Evolutionary conservation across 2,113 vertebrate genomes (phyloP).

Genomic region (Morphnarchus princeps): DNA sequence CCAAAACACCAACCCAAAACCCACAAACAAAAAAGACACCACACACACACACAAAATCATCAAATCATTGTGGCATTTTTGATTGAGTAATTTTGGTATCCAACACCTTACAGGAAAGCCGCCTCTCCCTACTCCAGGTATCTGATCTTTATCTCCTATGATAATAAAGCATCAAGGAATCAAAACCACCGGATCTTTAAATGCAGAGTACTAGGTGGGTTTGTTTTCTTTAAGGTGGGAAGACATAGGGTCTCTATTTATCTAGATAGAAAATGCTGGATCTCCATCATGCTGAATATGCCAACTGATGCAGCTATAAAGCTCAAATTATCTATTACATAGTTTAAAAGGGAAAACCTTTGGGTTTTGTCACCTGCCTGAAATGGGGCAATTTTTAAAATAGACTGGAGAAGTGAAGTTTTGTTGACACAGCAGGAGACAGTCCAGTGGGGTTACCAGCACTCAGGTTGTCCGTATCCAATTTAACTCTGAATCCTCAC

Average conservation of each 20-base stretch:
- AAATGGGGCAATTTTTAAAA: not conserved
- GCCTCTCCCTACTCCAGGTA: not conserved
- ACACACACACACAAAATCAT: not conserved
- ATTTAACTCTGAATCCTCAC: not conserved
- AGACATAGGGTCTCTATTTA: not conserved
- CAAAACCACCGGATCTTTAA: not conserved
- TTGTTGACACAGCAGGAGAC: not conserved
- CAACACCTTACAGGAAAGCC: not conserved
- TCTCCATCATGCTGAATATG: not conserved
- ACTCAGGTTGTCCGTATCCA: fast-evolving
- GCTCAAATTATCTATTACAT: not conserved
- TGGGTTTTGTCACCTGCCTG: not conserved
- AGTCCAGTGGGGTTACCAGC: not conserved
- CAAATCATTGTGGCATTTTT: not conserved
- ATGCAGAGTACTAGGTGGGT: not conserved
- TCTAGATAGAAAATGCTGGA: not conserved
- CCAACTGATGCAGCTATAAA: not conserved
- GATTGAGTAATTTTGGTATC: not conserved
- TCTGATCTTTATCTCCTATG: not conserved
- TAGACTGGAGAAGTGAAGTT: not conserved
- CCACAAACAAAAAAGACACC: not conserved
- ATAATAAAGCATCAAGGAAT: not conserved
- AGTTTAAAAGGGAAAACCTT: not conserved
- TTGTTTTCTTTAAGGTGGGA: not conserved
- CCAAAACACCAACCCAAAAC: not conserved